Evolutionary conservation across 37 sponge, comb jelly and placozoan species (phyloP).

Genomic region (Eunapius fragilis): DNA sequence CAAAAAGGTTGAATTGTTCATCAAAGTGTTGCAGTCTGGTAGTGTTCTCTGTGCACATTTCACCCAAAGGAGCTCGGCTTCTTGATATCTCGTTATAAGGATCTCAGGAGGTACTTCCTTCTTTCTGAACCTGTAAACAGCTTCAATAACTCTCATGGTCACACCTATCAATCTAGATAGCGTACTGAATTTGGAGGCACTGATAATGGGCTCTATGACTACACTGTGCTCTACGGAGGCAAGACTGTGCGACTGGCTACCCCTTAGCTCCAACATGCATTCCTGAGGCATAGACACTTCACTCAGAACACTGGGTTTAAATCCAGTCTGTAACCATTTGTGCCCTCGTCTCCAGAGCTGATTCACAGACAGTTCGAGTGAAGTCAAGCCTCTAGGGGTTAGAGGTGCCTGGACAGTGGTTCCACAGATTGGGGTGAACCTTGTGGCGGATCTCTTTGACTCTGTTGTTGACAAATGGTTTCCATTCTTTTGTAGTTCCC

Average conservation of each 20-base stretch:
- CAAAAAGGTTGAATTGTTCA: slow-evolving; percentile 8
- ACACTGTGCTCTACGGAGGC: neutral
- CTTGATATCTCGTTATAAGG: neutral
- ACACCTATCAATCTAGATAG: neutral
- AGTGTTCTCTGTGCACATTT: slow-evolving; percentile 32
- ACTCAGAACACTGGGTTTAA: slow-evolving; percentile 19
- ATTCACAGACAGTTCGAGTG: slow-evolving; percentile 28
- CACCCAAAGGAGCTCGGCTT: slow-evolving; percentile 37
- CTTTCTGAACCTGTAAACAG: slow-evolving; percentile 17
- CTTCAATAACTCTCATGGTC: slow-evolving; percentile 5
- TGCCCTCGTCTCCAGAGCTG: slow-evolving; percentile 27
- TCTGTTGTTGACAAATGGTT: slow-evolving; percentile 29
- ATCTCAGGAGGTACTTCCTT: neutral
- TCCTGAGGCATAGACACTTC: slow-evolving; percentile 19
- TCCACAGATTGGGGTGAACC: slow-evolving; percentile 14
- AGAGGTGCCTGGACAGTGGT: slow-evolving; percentile 15
- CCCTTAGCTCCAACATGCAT: slow-evolving; percentile 16
- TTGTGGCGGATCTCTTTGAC: slow-evolving; percentile 3
- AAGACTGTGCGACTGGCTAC: slow-evolving; percentile 6
- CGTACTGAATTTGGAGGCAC: slow-evolving; percentile 7
- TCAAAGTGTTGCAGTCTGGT: slow-evolving; percentile 1
- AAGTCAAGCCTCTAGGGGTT: slow-evolving; percentile 23
- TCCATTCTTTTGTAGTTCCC: slow-evolving; percentile 26
- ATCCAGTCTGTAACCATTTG: slow-evolving; percentile 23
- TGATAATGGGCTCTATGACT: neutral